A percentile compares a stretch with the other conserved stretches of the same genome.
Evolutionary conservation across 2,888 invertebrate genomes (phyloP).

Genomic region (Nemapogon koenigi): DNA sequence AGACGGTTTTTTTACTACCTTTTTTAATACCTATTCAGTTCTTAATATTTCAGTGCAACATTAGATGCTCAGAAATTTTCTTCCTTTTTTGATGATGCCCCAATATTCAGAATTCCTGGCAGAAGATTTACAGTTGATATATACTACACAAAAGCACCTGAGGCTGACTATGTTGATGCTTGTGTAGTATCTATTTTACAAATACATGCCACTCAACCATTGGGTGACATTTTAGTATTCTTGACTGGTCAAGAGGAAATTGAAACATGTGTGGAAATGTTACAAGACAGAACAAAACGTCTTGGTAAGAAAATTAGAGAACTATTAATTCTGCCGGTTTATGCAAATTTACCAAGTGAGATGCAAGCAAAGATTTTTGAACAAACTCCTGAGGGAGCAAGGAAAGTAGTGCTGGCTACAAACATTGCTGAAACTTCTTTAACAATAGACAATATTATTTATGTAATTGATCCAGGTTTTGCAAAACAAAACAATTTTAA

Average conservation of each 20-base stretch:
- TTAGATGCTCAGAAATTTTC: conserved; percentile 98
- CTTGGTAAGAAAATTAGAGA: conserved; percentile 94
- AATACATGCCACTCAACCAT: conserved; percentile 96
- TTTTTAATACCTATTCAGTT: too few relatives aligned
- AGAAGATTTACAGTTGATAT: conserved; percentile 97
- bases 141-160: conserved; percentile 98
- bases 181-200: conserved; percentile 97
- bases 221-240: conserved; percentile 96
- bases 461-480: conserved; percentile 99
- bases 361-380: conserved; percentile 99
- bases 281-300: conserved; percentile 89
- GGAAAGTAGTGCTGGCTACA: conserved; percentile 97
- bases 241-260: conserved; percentile 94
- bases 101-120: conserved; percentile 98
- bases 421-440: conserved; percentile 99
- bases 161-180: conserved; percentile 98
- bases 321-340: conserved; percentile 92
- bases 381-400: conserved; percentile 94
- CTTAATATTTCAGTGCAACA: conserved; percentile 96
- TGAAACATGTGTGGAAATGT: conserved; percentile 87
- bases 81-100: conserved; percentile 97
- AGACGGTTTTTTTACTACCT: too few relatives aligned
- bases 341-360: conserved; percentile 97
- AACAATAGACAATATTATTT: conserved; percentile 98
- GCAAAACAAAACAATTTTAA: conserved; percentile 99